phyloP scores from a whole-genome alignment of 2,888 invertebrate species.

The Meteorus cinctellus region DNA sequence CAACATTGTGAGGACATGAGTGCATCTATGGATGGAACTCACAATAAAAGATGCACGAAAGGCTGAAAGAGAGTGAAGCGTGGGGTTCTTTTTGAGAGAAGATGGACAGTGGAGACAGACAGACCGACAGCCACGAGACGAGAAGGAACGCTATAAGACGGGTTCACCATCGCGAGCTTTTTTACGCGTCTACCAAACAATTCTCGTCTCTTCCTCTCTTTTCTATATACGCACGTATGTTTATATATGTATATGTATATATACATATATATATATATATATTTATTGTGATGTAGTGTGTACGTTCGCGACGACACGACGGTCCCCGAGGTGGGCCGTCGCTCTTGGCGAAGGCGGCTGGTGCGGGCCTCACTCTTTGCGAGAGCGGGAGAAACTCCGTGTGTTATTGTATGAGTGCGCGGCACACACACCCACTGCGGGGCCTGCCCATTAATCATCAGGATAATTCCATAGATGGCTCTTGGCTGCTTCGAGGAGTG shows the following conservation, averaged over 20 bases:
- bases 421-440: slow-evolving; percentile 39
- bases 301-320: slow-evolving; percentile 30
- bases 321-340: slow-evolving; percentile 52
- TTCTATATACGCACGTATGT: slow-evolving; percentile 17
- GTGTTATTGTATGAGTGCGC: slow-evolving; percentile 46
- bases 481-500: slow-evolving; percentile 67
- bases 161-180: slow-evolving; percentile 65
- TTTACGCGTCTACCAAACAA: slow-evolving; percentile 68
- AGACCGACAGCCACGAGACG: slow-evolving; percentile 45
- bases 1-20: not conserved
- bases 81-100: slow-evolving; percentile 43
- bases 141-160: slow-evolving; percentile 49
- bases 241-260: slow-evolving; percentile 6
- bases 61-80: slow-evolving; percentile 39
- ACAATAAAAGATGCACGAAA: slow-evolving; percentile 33
- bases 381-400: slow-evolving; percentile 53
- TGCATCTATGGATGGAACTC: slow-evolving; percentile 23
- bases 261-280: slow-evolving; percentile 4
- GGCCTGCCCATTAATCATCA: slow-evolving; percentile 71
- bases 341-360: slow-evolving; percentile 51
- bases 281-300: slow-evolving; percentile 18
- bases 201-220: slow-evolving; percentile 40
- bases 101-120: slow-evolving; percentile 42
- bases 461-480: slow-evolving; percentile 72
- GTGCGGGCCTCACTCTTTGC: slow-evolving; percentile 39